Evolutionary conservation across 2,797 vertebrate species (phyloP).

Genomic region (Borostomias antarcticus): DNA sequence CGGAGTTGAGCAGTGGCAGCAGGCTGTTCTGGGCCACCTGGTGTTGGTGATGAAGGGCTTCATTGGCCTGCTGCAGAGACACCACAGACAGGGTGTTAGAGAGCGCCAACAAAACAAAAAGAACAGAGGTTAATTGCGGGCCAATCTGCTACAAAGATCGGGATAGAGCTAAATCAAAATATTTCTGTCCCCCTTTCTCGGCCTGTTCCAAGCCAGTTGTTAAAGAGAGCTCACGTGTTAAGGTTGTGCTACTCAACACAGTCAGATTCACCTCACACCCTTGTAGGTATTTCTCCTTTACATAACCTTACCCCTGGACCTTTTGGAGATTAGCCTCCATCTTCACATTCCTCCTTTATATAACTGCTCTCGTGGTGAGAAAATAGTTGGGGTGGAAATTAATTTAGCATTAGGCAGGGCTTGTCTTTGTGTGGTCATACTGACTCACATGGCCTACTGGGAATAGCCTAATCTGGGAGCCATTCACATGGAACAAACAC

Average conservation of each 20-base stretch:
- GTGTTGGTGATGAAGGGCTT: conserved; percentile 98
- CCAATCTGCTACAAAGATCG: neutral
- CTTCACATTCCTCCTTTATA: conserved; percentile 11
- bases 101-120: neutral
- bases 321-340: conserved; percentile 10
- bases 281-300: conserved; percentile 6
- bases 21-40: conserved; percentile 96
- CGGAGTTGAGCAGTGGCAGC: conserved; percentile 94
- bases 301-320: conserved; percentile 5
- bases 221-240: neutral
- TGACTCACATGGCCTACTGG: conserved; percentile 4
- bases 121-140: neutral
- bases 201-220: neutral
- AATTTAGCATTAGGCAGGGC: conserved; percentile 15
- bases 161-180: neutral
- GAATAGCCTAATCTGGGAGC: conserved; percentile 3
- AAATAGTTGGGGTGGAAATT: conserved; percentile 25
- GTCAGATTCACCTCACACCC: neutral
- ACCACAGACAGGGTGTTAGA: too few relatives aligned
- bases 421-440: conserved; percentile 9
- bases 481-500: neutral
- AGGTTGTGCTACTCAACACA: neutral
- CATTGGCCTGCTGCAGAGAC: conserved; percentile 86
- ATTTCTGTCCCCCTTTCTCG: neutral
- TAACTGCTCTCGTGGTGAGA: neutral